Base-by-base conservation (phyloP, 1,140 invertebrate species). In the Campoletis sonorensis region DNA sequence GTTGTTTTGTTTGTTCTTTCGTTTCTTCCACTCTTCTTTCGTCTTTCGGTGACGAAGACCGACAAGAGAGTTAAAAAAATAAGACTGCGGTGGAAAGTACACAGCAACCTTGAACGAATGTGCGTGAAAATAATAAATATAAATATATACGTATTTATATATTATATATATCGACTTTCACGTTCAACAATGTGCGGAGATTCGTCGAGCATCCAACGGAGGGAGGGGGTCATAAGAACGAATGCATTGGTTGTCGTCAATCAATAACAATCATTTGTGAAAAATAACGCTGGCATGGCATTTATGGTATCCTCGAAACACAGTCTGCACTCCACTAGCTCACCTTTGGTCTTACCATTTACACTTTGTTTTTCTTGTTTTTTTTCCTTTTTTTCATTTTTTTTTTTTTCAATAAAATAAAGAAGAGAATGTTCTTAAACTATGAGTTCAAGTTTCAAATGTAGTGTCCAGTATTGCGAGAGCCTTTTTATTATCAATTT, bases 271-370 rank as follows among this genome's bases (percentile, higher is more conserved):
- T 87, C 84, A 84, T 84, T 81, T 68, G 87, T 88, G 86, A 89
- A 87, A n/a, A 89, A 84, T 91, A 90, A 45, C 40, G 87, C 87
- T 91, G 89, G 88, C 88, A 88, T 90, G 87, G 88, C 88, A 87
- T 77, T 75, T 90, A 88, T 91, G 90, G 89, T 92, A 92, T 92
- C 91, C 91, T 91, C 91, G 90, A 92, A 92, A 92, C 91, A 92
- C 91, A 92, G 91, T 92, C 90, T 92, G 91, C 91, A 92, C 91
- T 92, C 91, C 91, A 92, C 91, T 92, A 92, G 91, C 89, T 92
- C 88, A 91, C 89, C 89, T 90, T 87, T 89, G 84, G 90, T 90
- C 88, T 91, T 91, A 91, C 85, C 85, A 87, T 64, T 89, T 90
- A 89, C 85, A 87, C 80, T 85, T 86, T 85, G 85, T 85, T 78